Conservation (phyloP, 2,888 invertebrate genomes). For the Strigamia maritima region DNA sequence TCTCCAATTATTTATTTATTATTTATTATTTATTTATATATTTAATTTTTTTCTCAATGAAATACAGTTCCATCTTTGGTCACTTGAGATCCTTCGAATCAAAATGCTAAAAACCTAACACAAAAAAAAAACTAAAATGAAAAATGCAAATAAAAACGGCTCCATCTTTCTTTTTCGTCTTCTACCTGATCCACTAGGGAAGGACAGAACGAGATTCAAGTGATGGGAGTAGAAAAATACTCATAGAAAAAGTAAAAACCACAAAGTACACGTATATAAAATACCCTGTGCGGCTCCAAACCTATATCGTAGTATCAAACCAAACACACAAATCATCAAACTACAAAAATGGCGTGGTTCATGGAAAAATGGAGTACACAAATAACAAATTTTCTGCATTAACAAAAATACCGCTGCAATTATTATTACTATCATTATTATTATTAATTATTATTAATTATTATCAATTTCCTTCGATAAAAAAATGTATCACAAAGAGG, state of each 20-base stretch:
- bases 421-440: background rate
- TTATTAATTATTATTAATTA: background rate
- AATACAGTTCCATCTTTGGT: constrained; percentile 8
- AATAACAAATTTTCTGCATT: constrained; percentile 12
- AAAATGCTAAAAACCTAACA: background rate
- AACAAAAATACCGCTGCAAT: background rate
- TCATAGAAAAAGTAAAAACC: constrained; percentile 12
- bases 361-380: constrained; percentile 15
- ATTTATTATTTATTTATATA: background rate
- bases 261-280: constrained; percentile 5
- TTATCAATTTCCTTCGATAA: background rate
- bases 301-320: constrained; percentile 9
- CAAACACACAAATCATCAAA: background rate
- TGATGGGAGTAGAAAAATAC: constrained; percentile 17
- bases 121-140: background rate
- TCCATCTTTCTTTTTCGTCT: background rate
- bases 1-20: background rate
- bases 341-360: background rate
- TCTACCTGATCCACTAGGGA: background rate
- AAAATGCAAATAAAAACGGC: background rate
- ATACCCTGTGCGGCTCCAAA: constrained; percentile 16
- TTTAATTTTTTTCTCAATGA: background rate
- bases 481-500: background rate
- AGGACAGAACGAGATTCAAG: constrained; percentile 1
- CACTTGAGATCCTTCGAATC: constrained; percentile 20